Evolutionary conservation across 92 coral and sea anemone genomes (phyloP), one percentile per base, ranked within the genome.

Genomic region (Desmophyllum pertusum): DNA sequence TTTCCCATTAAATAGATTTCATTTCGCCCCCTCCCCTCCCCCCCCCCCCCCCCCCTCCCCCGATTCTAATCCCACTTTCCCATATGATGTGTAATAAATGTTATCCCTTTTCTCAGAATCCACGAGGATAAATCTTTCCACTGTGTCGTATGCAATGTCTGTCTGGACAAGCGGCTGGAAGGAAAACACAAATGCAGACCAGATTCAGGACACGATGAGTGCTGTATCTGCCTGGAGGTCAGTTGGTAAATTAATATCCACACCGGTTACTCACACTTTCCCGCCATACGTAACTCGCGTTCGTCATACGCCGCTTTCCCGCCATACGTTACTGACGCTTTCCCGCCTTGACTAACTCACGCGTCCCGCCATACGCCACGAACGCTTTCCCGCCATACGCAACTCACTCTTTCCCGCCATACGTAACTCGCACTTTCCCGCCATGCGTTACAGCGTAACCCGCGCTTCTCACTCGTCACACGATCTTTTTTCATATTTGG

Each of bases 151-250:
- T 94, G 98, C 29, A 91, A 93, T 29, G 92, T 94, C 18, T 94
- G 98, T 69, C 66, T 94, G 30, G 95, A 94, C 69, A 73, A 77
- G 18, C 83, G 90, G 57, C 89, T 94, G 62, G 21, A 62, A 30
- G 88, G 88, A 3, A 91, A 94, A 48, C 98, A 94, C 76, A 94
- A 94, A 53, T 94, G 98, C 66, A 70, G 95, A 27, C 78, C 91
- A 25, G 87, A 89, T 53, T 94, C 98, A 27, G 95, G 91, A 5
- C 98, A 91, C 33, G 94, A 93, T 37, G 97, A 88, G 62, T 93
- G 97, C 73, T 91, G 97, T 59, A 91, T 91, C 38, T 93, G 98
- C 50, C 52, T 91, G 4, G 95, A 93, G 98, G 98, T 93, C 23
- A 67, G 61, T 29, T 36, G 31, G 18, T 23, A 27, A 0, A 0